Evolutionary conservation across 2,888 invertebrate species (phyloP), one percentile per base, ranked within the genome.

Genomic region (Platycnemis pennipes): DNA sequence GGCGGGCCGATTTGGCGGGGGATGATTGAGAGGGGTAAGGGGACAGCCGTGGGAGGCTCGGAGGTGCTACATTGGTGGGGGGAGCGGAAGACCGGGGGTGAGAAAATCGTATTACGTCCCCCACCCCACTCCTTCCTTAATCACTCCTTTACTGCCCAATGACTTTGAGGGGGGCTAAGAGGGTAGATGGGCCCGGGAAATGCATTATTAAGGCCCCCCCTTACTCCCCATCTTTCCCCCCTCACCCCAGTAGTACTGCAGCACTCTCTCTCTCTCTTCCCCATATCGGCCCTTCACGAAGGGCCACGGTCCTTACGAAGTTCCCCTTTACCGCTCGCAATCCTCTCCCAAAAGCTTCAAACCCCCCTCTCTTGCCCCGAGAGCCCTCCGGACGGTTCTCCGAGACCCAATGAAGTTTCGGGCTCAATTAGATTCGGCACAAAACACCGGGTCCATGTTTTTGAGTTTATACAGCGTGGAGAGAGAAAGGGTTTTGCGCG

Each of bases 91-190:
- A n/a, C 63, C n/a, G 31, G 89, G 91, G 63, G 91, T 53, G 91
- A 91, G 91, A 63, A 63, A 91, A 91, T 91, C 91, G 91, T 44
- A 91, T 91, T 91, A 91, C 63, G 63, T 7, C 19, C 53, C 91
- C 53, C 44, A 44, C 44, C 44, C 42, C 31, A 87, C n/a, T n/a
- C 44, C 26, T 7, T 44, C 91, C 63, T 91, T 91, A 91, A 91
- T 91, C 91, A 91, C 91, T 91, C 91, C 91, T 56, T 56, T 91
- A 91, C 91, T 91, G 91, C 44, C 91, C 91, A 56, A 91, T 87
- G 87, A 87, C 87, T 87, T 87, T 87, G 87, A 44, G 45, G 86
- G 86, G 31, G 45, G n/a, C 44, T 87, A 45, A 87, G 87, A 87
- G 87, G 87, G 87, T 87, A 45, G 87, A 22, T 86, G 44, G 86